Percentiles rank a stretch among this genome's conserved stretches.
Evolutionary conservation across 2,888 invertebrate genomes (phyloP).

Genomic region (Xylota segnis): DNA sequence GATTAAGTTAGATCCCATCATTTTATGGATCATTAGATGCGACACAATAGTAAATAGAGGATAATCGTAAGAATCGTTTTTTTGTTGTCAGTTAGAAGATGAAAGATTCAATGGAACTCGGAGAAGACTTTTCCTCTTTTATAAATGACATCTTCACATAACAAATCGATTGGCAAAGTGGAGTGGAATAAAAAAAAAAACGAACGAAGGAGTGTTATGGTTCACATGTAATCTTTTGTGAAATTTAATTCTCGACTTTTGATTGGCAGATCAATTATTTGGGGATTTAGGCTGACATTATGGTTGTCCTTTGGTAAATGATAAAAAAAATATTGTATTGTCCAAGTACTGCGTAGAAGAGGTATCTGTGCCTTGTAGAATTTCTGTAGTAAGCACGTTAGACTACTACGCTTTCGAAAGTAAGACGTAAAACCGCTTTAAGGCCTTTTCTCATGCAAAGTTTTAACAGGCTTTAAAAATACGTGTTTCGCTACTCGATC

Average conservation of each 20-base stretch:
- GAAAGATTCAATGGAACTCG: slow-evolving; percentile 12
- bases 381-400: too few relatives aligned
- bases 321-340: neutral
- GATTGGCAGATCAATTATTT: slow-evolving; percentile 75
- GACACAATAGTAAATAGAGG: slow-evolving; percentile 71
- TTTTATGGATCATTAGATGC: slow-evolving; percentile 75
- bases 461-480: too few relatives aligned
- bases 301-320: neutral
- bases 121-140: slow-evolving; percentile 19
- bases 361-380: too few relatives aligned
- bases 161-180: slow-evolving; percentile 58
- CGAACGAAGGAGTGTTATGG: slow-evolving; percentile 49
- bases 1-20: slow-evolving; percentile 75
- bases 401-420: too few relatives aligned
- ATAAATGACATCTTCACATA: slow-evolving; percentile 60
- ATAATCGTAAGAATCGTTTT: slow-evolving; percentile 58
- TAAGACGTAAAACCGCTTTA: too few relatives aligned
- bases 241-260: slow-evolving; percentile 73
- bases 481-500: too few relatives aligned
- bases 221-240: slow-evolving; percentile 75
- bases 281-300: slow-evolving; percentile 38
- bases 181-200: neutral
- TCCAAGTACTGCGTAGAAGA: neutral
- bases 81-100: slow-evolving; percentile 8
- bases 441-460: too few relatives aligned